Evolutionary conservation across 2,797 vertebrate genomes (phyloP).

Genomic region (Orientallactaga sibirica): DNA sequence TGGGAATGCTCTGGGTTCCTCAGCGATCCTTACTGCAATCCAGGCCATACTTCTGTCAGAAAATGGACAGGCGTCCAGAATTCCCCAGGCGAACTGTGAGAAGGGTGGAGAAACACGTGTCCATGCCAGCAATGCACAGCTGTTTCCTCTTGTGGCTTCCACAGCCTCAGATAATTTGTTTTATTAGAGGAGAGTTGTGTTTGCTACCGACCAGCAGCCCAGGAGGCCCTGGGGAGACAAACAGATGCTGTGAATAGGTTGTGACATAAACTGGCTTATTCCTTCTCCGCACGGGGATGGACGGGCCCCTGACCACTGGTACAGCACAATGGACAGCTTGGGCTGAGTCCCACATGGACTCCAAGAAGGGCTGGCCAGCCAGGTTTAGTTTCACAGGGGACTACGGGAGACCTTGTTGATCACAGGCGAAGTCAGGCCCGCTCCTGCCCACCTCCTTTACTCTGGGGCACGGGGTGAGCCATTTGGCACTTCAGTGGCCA

Average conservation of each 20-base stretch:
- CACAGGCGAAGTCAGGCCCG: background rate
- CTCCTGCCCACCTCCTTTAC: background rate
- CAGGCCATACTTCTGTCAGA: background rate
- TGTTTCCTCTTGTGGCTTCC: conserved; percentile 82
- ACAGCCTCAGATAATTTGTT: conserved; percentile 80
- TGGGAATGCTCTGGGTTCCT: rapidly evolving
- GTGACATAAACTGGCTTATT: background rate
- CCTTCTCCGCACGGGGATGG: background rate
- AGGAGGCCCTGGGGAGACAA: conserved; percentile 69
- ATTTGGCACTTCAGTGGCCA: background rate
- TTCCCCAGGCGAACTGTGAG: conserved; percentile 15
- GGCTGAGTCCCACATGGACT: background rate
- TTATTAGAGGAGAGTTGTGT: conserved; percentile 73
- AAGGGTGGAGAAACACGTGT: conserved; percentile 54
- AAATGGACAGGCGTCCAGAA: background rate
- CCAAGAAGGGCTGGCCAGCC: background rate
- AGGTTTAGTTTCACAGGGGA: background rate
- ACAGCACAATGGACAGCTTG: rapidly evolving
- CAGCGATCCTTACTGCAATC: rapidly evolving
- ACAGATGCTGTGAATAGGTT: background rate
- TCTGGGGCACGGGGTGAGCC: rapidly evolving
- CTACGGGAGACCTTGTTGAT: background rate
- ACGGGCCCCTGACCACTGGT: rapidly evolving
- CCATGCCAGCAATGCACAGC: conserved; percentile 80
- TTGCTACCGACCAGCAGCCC: conserved; percentile 80